phyloP scores from a whole-genome alignment of 2,797 vertebrate genomes.

The Phalanger gymnotis region DNA sequence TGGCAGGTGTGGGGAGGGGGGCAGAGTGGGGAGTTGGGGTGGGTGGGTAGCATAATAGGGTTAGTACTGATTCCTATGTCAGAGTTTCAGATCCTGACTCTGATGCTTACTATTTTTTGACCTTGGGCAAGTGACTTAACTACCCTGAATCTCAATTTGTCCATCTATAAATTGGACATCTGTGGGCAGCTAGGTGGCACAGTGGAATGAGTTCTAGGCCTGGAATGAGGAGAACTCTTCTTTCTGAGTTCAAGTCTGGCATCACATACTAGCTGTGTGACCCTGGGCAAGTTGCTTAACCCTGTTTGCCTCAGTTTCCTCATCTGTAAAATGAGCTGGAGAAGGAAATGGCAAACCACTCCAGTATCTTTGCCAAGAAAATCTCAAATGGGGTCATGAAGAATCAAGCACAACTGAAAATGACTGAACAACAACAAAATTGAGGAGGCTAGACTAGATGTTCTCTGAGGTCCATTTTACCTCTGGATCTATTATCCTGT shows the following conservation, averaged over 20 bases:
- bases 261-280: not conserved
- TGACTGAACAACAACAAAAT: too few relatives aligned
- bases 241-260: not conserved
- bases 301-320: not conserved
- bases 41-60: not conserved
- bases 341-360: too few relatives aligned
- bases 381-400: not conserved
- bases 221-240: not conserved
- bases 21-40: too few relatives aligned
- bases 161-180: not conserved
- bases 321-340: too few relatives aligned
- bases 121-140: not conserved
- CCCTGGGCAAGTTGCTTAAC: too few relatives aligned
- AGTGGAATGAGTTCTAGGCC: too few relatives aligned
- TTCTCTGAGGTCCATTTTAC: too few relatives aligned
- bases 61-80: not conserved
- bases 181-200: not conserved
- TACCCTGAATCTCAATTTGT: not conserved
- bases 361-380: not conserved
- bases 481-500: too few relatives aligned
- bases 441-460: too few relatives aligned
- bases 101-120: not conserved
- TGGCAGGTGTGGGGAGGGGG: too few relatives aligned
- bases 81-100: not conserved
- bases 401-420: not conserved